phyloP scores from a whole-genome alignment of 2,888 invertebrate species.

The Allophyes oxyacanthae region DNA sequence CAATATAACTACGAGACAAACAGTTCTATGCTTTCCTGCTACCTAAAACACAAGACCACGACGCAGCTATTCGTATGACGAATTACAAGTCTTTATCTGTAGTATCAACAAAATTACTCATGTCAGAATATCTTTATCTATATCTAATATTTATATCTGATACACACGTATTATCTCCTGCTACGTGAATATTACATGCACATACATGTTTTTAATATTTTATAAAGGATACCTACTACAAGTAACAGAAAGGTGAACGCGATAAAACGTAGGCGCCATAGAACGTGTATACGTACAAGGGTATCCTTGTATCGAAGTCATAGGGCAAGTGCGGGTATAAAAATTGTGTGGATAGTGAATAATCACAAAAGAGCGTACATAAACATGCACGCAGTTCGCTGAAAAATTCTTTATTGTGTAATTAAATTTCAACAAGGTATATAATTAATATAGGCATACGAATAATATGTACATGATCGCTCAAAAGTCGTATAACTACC shows the following conservation, averaged over 20 bases:
- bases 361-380: conserved; percentile 1
- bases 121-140: conserved; percentile 19
- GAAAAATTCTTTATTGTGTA: conserved; percentile 32
- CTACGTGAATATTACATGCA: conserved; percentile 33
- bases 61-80: not conserved
- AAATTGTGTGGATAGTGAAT: not conserved
- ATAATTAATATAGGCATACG: no score
- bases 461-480: conserved; percentile 37
- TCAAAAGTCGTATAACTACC: conserved; percentile 48
- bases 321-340: not conserved
- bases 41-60: conserved; percentile 3
- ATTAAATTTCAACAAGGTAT: conserved; percentile 47
- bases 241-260: conserved; percentile 30
- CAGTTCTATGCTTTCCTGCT: not conserved
- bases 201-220: conserved; percentile 31
- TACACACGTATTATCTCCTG: conserved; percentile 20
- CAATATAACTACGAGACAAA: not conserved
- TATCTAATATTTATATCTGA: conserved; percentile 17
- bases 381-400: conserved; percentile 3
- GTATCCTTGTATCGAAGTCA: not conserved
- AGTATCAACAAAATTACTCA: conserved; percentile 13
- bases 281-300: no score
- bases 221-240: conserved; percentile 12
- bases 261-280: conserved; percentile 15
- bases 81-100: conserved; percentile 22